A percentile compares a stretch with the other conserved stretches of the same genome.
phyloP scores from a whole-genome alignment of 1,140 invertebrate genomes.

The Sipha flava region DNA sequence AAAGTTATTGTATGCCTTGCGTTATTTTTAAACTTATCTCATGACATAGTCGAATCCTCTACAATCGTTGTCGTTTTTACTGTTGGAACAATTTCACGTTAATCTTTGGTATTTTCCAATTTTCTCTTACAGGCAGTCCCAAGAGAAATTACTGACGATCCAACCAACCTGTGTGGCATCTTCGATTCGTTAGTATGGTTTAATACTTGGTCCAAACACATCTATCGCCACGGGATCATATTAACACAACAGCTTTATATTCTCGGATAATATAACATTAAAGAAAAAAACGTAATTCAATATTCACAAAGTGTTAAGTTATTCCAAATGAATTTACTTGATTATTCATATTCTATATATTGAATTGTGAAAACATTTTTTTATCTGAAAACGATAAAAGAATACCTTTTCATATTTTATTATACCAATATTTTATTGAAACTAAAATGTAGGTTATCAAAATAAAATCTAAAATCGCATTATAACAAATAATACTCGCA shows the following conservation, averaged over 20 bases:
- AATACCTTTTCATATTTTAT: neutral
- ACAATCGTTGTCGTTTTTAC: neutral
- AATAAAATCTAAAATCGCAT: neutral
- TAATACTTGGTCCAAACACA: neutral
- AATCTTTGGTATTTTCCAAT: conserved; percentile 27
- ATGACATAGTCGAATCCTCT: neutral
- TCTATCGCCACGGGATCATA: neutral
- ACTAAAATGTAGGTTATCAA: neutral
- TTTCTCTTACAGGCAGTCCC: conserved; percentile 17
- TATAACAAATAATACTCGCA: neutral
- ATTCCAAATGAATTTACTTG: neutral
- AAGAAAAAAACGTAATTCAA: neutral
- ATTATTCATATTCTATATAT: neutral
- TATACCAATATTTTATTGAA: neutral
- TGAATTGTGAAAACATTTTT: too few relatives aligned
- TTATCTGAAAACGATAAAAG: too few relatives aligned
- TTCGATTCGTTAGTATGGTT: neutral
- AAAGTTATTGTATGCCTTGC: too few relatives aligned
- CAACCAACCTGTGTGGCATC: neutral
- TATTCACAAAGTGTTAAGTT: neutral
- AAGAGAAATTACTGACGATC: conserved; percentile 20
- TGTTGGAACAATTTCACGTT: conserved; percentile 12
- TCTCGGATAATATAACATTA: neutral
- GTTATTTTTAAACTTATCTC: neutral
- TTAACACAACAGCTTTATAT: neutral